Base-by-base conservation (phyloP, 2,888 invertebrate genomes). In the Aphidius colemani region DNA sequence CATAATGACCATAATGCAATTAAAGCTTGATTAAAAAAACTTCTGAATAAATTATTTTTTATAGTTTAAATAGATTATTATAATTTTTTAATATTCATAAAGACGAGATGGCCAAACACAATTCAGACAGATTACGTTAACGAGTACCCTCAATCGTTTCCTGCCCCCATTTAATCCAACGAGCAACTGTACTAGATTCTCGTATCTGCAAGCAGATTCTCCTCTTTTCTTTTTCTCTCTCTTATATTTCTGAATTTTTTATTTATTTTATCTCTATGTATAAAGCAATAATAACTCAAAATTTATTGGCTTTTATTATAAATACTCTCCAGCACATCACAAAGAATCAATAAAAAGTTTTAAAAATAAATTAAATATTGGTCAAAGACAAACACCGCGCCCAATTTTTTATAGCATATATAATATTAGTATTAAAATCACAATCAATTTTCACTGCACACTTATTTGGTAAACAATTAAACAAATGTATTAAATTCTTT, bases 131-230 rank as follows among this genome's bases (percentile, higher is more conserved):
- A 68, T 65, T 67, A 65, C 51, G 50, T 63, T 57, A 59, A 61
- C 64, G 49, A 62, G 64, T 66, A 64, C 67, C 64, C 70, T 67
- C 67, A 63, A 67, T 64, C 62, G 66, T 67, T 69, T 70, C 69
- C 69, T 70, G 69, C 65, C 66, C 67, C 65, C 69, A 69, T 70
- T 69, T 63, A 66, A 66, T 63, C 46, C 57, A 57, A 57, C 57
- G 39, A 11, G 13, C 66, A 65, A 65, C 60, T 68, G 70, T 67
- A 65, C 69, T 69, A 67, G 69, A 67, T 69, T 67, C 63, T 61
- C 63, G 53, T 65, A 44, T 59, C 60, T 61, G 61, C 61, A 59
- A 44, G 64, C 60, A 63, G 61, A 59, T 58, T 55, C 51, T 49
- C 48, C 45, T 53, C 62, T 56, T 58, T 62, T 59, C 61, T 48